Percentiles rank a stretch among this genome's conserved stretches.
Conservation (phyloP, 2,888 invertebrate species). For the Dolichopus griseipennis region DNA sequence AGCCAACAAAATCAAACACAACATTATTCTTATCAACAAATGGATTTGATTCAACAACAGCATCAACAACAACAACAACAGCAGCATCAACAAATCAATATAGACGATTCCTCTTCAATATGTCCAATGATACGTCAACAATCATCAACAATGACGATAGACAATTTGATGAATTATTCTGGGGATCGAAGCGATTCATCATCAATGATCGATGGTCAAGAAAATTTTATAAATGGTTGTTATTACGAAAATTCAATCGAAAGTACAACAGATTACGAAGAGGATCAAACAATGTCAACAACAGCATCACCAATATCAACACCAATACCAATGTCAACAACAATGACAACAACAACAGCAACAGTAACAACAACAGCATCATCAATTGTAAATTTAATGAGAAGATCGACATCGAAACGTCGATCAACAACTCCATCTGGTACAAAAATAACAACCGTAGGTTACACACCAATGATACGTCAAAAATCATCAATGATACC, state of each 20-base stretch:
- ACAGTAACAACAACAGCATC: slow-evolving; percentile 11
- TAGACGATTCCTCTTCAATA: slow-evolving; percentile 14
- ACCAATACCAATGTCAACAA: slow-evolving; percentile 16
- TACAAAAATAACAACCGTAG: slow-evolving; percentile 8
- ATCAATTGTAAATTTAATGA: slow-evolving; percentile 16
- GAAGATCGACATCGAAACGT: slow-evolving; percentile 5
- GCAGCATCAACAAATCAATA: slow-evolving; percentile 10
- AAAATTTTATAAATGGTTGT: slow-evolving; percentile 28
- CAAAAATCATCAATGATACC: slow-evolving; percentile 24
- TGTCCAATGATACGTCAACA: slow-evolving; percentile 9
- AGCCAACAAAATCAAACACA: background rate
- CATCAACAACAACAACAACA: slow-evolving; percentile 9
- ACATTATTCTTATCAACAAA: background rate
- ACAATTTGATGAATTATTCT: slow-evolving; percentile 12
- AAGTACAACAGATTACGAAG: slow-evolving; percentile 26
- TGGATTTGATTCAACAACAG: background rate
- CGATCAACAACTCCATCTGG: slow-evolving; percentile 13
- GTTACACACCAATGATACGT: slow-evolving; percentile 10
- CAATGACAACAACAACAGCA: slow-evolving; percentile 13
- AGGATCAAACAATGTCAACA: slow-evolving; percentile 26
- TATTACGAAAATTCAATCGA: slow-evolving; percentile 35
- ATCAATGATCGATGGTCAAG: slow-evolving; percentile 15
- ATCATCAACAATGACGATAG: slow-evolving; percentile 2
- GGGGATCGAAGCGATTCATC: slow-evolving; percentile 10
- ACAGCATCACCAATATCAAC: slow-evolving; percentile 18